Evolutionary conservation across 2,888 invertebrate species (phyloP).

Genomic region (Biston betularia): DNA sequence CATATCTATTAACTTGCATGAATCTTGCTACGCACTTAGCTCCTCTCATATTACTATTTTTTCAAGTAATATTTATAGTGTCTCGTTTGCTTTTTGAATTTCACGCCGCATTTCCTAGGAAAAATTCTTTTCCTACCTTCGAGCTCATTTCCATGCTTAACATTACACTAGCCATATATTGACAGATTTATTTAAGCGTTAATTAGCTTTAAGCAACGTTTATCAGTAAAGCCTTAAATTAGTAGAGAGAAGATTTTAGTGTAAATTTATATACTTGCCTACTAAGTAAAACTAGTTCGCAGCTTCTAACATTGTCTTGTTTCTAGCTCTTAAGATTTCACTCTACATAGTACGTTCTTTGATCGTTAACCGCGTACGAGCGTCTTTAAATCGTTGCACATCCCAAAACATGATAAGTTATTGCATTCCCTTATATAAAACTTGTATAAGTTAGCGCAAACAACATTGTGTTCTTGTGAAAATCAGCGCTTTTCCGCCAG

Average conservation of each 20-base stretch:
- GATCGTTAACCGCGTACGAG: slow-evolving; percentile 39
- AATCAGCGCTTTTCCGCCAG: slow-evolving; percentile 44
- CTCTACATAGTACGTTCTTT: slow-evolving; percentile 34
- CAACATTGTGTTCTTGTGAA: slow-evolving; percentile 36
- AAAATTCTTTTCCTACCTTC: too few species aligned
- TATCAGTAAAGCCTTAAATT: too few species aligned
- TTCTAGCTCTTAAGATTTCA: slow-evolving; percentile 29
- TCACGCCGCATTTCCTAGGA: neutral
- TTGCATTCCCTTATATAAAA: slow-evolving; percentile 42
- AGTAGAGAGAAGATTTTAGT: too few species aligned
- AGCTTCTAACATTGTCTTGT: slow-evolving; percentile 21
- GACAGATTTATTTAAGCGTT: too few species aligned
- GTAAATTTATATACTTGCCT: too few species aligned
- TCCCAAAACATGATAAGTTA: slow-evolving; percentile 46
- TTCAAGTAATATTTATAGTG: slow-evolving; percentile 36
- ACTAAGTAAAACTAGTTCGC: slow-evolving; percentile 1
- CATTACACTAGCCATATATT: too few species aligned
- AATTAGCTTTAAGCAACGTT: too few species aligned
- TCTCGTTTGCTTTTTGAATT: neutral
- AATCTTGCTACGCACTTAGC: slow-evolving; percentile 61
- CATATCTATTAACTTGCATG: slow-evolving; percentile 71
- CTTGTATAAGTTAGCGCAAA: slow-evolving; percentile 36
- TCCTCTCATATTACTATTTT: slow-evolving; percentile 47
- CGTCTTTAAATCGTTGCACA: slow-evolving; percentile 40
- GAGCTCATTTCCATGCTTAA: too few species aligned